phyloP scores from a whole-genome alignment of 2,113 vertebrate genomes.

The Accipiter cooperii region DNA sequence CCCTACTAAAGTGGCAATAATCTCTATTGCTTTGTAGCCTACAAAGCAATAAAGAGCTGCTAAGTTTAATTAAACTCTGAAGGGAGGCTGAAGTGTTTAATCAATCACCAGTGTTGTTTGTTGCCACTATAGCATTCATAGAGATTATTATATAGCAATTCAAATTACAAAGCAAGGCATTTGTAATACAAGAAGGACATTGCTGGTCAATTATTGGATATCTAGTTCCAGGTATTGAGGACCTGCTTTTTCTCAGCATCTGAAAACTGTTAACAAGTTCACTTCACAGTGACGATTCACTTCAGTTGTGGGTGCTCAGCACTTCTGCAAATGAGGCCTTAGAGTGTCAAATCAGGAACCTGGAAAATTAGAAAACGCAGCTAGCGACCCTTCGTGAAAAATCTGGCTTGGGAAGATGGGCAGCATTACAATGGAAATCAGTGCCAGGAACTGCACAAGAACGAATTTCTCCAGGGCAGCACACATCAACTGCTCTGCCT shows the following conservation, averaged over 20 bases:
- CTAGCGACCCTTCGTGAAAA: background rate
- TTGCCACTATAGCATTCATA: background rate
- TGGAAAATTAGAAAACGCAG: background rate
- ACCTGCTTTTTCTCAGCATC: background rate
- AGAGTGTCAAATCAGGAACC: background rate
- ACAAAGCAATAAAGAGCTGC: slow-evolving; percentile 10
- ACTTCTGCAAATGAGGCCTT: background rate
- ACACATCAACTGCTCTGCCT: background rate
- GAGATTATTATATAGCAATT: background rate
- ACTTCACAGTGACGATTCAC: background rate
- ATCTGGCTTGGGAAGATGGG: background rate
- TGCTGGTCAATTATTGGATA: background rate
- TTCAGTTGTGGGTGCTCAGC: background rate
- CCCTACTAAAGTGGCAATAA: background rate
- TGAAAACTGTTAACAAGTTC: background rate
- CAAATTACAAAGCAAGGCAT: background rate
- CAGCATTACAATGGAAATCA: background rate
- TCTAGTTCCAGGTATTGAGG: background rate
- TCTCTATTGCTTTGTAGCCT: background rate
- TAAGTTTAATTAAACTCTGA: slow-evolving; percentile 45
- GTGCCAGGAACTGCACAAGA: background rate
- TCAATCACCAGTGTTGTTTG: slow-evolving; percentile 20
- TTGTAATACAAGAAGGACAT: background rate
- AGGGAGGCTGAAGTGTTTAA: slow-evolving; percentile 28
- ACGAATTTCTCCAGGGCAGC: background rate